These are phyloP conservation scores for Porites lutea DNA, from an alignment of 64 coral and sea anemone species.

Conservation along the genomic window DNA sequence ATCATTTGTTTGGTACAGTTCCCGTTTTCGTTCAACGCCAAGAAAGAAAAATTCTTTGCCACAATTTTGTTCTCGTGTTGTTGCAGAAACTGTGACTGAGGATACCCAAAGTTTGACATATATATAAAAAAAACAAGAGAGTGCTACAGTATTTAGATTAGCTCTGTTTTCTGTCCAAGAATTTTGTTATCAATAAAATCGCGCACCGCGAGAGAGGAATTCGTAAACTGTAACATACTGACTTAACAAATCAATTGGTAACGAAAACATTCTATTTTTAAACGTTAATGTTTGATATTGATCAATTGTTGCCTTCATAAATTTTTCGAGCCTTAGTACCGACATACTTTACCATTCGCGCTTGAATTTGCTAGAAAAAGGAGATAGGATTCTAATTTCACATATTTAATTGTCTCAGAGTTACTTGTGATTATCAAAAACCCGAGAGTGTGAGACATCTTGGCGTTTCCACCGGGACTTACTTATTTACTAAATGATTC, in stretches of 20 bases:
- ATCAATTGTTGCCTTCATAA: slow-evolving; percentile 60
- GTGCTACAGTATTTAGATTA: too few relatives aligned
- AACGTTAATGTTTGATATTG: slow-evolving; percentile 78
- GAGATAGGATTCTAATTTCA: background rate
- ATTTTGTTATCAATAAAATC: slow-evolving; percentile 73
- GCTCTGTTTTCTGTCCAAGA: slow-evolving; percentile 19
- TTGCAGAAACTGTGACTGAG: too few relatives aligned
- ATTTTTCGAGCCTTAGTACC: background rate
- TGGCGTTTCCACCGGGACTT: slow-evolving; percentile 42
- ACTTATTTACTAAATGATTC: slow-evolving; percentile 56
- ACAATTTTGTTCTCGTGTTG: too few relatives aligned
- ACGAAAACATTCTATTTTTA: slow-evolving; percentile 82
- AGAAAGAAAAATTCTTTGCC: background rate
- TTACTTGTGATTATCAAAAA: slow-evolving; percentile 26
- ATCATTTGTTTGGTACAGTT: slow-evolving; percentile 5
- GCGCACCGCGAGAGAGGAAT: slow-evolving; percentile 73
- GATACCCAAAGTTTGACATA: too few relatives aligned
- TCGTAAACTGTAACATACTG: slow-evolving; percentile 81
- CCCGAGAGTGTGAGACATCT: slow-evolving; percentile 30
- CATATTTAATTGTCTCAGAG: slow-evolving; percentile 7
- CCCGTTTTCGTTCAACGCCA: background rate
- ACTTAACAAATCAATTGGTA: slow-evolving; percentile 71
- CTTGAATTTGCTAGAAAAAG: background rate
- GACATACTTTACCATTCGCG: background rate
- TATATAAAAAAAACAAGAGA: too few relatives aligned